Evolutionary conservation across 2,113 vertebrate species (phyloP), one percentile per base, ranked within the genome.

Genomic region (Sorex fumeus): DNA sequence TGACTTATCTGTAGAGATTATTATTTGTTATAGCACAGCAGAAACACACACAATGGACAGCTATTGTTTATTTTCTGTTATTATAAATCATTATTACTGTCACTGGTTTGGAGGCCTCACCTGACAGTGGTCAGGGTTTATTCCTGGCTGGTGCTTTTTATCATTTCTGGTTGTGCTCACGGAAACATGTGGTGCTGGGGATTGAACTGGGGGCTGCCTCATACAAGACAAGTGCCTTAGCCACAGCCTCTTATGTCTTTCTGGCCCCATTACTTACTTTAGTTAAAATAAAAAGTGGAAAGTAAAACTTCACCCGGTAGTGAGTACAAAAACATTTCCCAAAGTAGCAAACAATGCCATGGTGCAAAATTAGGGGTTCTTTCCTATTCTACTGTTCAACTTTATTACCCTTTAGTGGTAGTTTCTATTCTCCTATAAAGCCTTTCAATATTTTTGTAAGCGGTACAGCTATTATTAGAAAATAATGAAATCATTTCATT

Each of bases 401-500:
- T 66, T 18, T 32, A 36, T 64, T 78, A 19, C 40, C 47, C 27
- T 91, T 72, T 50, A 81, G 19, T 79, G 23, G 66, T 82, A 78
- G 12, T 47, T 84, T 89, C 62, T 69, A 6, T 90, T 78, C 27
- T 83, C 30, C 64, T 57, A 21, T 80, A 89, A 82, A 53, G 50
- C 1, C 66, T 85, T 89, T 88, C 90, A 21, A 70, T 34, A 80
- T 85, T 87, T 34, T 32, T 16, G 28, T 18, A 53, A 75, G 30
- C n/a, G 90, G 12, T 43, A 25, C 0, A 64, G 84, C 84, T 90
- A 70, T 94, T 45, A 81, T 84, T 50, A 85, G 66, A 85, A 21
- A 28, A 82, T 78, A 36, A 78, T 88, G 34, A 75, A 82, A 87
- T 79, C 80, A 78, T 77, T 94, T 60, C n/a, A 4, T 89, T 90